phyloP scores from a whole-genome alignment of 2,888 invertebrate species.

The Poecilobothrus nobilitatus region DNA sequence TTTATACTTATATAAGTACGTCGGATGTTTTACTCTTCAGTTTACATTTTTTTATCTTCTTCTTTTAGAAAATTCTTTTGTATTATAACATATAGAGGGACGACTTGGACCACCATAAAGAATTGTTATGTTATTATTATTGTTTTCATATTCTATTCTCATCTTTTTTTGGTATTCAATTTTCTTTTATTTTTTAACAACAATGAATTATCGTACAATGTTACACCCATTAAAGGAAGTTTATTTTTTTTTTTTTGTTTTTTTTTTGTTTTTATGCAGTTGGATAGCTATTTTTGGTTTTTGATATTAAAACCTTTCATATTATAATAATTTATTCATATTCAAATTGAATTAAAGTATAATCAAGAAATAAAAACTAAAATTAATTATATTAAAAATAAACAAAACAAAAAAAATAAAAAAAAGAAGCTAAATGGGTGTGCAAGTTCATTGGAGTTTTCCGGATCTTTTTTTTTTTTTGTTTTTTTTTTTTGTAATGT shows the following conservation, averaged over 20 bases:
- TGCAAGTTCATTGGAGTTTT: conserved; percentile 3
- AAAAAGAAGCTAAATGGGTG: not conserved
- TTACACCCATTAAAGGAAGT: conserved; percentile 4
- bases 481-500: too few species aligned
- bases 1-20: not conserved
- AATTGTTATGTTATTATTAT: too few species aligned
- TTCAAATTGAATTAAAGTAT: conserved; percentile 1
- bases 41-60: too few species aligned
- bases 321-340: not conserved
- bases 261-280: too few species aligned
- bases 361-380: not conserved
- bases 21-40: too few species aligned
- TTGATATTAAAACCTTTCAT: not conserved
- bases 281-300: not conserved
- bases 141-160: not conserved
- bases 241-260: not conserved
- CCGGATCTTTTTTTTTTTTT: not conserved
- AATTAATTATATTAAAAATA: too few species aligned
- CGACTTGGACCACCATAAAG: not conserved
- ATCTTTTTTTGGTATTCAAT: not conserved
- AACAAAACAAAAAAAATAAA: not conserved
- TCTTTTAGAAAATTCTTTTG: not conserved
- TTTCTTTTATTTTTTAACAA: not conserved
- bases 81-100: not conserved
- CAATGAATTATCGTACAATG: not conserved